These are phyloP conservation scores for Spilarctia lutea DNA, from an alignment of 2,888 invertebrate genomes.

Conservation along the genomic window DNA sequence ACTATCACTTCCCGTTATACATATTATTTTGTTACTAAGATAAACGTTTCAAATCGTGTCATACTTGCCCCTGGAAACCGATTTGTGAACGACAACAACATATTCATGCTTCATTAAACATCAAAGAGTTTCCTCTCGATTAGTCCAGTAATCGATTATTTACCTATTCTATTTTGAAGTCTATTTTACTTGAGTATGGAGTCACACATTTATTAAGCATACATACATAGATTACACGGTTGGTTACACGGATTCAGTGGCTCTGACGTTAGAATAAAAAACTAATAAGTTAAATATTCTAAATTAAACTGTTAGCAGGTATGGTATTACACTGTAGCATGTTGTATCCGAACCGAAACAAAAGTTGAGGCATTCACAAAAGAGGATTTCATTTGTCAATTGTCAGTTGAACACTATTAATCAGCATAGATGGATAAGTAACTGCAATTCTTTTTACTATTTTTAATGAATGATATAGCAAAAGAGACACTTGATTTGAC, in stretches of 20 bases:
- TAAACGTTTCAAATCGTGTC: conserved; percentile 36
- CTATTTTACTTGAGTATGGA: conserved; percentile 33
- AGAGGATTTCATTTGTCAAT: too few relatives aligned
- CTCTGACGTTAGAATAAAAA: not conserved
- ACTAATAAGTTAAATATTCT: too few relatives aligned
- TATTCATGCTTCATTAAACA: conserved; percentile 71
- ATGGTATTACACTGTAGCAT: too few relatives aligned
- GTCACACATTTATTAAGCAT: conserved; percentile 16
- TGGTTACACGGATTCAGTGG: conserved; percentile 13
- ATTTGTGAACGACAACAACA: conserved; percentile 62
- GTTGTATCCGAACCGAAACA: too few relatives aligned
- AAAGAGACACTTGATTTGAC: not conserved
- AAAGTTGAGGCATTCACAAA: too few relatives aligned
- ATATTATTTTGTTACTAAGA: conserved; percentile 20
- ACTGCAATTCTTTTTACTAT: not conserved
- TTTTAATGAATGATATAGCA: not conserved
- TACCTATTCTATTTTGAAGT: conserved; percentile 42
- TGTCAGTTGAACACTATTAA: too few relatives aligned
- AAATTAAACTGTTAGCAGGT: too few relatives aligned
- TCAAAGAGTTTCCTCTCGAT: conserved; percentile 77
- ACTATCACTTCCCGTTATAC: conserved; percentile 51
- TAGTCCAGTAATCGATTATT: conserved; percentile 65
- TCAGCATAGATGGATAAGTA: not conserved
- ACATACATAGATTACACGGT: conserved; percentile 15
- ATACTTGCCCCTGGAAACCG: conserved; percentile 69